Base-by-base conservation (phyloP, 2,113 vertebrate genomes). In the Nibea coibor region DNA sequence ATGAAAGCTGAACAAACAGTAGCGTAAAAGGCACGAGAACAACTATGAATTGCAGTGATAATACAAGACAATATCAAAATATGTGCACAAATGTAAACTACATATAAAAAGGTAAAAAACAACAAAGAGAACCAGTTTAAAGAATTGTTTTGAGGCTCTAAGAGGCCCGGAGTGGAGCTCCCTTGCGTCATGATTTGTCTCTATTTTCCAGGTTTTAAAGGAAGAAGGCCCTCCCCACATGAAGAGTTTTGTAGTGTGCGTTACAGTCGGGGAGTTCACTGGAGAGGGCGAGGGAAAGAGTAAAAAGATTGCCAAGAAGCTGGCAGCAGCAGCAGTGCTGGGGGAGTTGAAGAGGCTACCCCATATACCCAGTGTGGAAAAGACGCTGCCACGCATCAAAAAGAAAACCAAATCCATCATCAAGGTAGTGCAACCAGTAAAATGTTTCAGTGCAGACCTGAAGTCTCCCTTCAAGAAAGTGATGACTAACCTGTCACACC, bases 321-420 rank as follows among this genome's bases (percentile, higher is more conserved):
- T 97, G 8, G 97, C 98, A 45, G 98, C 97, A 43, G 95, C 97
- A 15, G 96, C 96, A 0, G 97, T 97, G 71, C 94, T 99, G 35
- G 96, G 95, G 78, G 97, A 98, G 85, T 92, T 99, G 82, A 96
- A 95, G 85, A 97, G 95, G 89, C 90, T 99, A 28, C 97, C 98
- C 0, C 97, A 97, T 8, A 95, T 99, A 84, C 97, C 97, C 39
- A 90, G 91, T 0, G 94, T 96, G 53, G 98, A 99, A 91, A 98
- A 97, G 90, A 96, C 96, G 88, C 97, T 97, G 84, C 97, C 97
- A 62, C 96, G 97, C 89, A 99, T 99, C 91, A 99, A 99, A 95
- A 99, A 99, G 97, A 99, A 99, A 98, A 97, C 97, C 69, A 99
- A 98, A 90, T 97, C 98, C 76, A 97, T 98, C 84, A 96, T 98